phyloP scores from a whole-genome alignment of 2,797 vertebrate species.

The Gallinago nigripennis region DNA sequence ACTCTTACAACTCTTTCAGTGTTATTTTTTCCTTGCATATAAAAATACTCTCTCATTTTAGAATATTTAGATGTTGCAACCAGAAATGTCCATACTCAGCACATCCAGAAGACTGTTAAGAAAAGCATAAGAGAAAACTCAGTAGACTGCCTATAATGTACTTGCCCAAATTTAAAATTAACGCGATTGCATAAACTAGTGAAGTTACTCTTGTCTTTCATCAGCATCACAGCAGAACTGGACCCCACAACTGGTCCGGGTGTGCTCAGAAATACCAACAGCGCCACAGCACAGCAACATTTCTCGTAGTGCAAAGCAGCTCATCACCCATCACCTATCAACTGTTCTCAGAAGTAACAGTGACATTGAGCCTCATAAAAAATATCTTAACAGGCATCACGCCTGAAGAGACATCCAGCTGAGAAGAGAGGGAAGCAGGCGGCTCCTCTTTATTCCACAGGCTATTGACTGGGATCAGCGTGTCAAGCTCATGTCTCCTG shows the following conservation, averaged over 20 bases:
- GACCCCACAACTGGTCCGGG: background rate
- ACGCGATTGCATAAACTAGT: background rate
- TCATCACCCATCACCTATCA: background rate
- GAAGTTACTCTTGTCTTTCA: background rate
- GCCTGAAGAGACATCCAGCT: background rate
- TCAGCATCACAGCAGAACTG: background rate
- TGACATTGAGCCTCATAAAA: slow-evolving; percentile 9
- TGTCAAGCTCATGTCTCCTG: background rate
- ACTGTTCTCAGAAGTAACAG: background rate
- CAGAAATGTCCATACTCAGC: background rate
- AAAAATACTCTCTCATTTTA: background rate
- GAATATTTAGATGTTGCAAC: background rate
- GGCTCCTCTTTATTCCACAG: background rate
- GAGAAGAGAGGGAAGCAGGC: background rate
- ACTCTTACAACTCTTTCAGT: background rate
- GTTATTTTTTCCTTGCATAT: background rate
- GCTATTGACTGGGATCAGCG: background rate
- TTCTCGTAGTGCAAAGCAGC: background rate
- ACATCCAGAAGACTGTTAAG: background rate
- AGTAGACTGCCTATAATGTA: background rate
- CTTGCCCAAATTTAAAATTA: background rate
- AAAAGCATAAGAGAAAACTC: background rate
- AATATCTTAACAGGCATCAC: background rate
- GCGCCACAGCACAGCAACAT: background rate
- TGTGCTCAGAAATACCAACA: background rate